Percentiles rank a stretch among this genome's conserved stretches.
phyloP scores from a whole-genome alignment of 2,113 vertebrate genomes.

The Brachyistius frenatus region DNA sequence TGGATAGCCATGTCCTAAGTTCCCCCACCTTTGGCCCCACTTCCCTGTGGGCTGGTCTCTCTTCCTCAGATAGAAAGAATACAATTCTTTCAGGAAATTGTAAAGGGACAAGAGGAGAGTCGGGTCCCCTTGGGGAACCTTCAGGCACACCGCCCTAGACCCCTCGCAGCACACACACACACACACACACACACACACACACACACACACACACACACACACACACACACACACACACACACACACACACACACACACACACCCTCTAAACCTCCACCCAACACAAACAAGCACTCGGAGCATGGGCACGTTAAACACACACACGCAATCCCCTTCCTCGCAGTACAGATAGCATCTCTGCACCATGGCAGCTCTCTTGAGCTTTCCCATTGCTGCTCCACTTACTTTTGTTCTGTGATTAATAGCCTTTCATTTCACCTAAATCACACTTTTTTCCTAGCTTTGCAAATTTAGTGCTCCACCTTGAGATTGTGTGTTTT shows the following conservation, averaged over 20 bases:
- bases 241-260: constrained; percentile 60
- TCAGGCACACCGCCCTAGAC: constrained; percentile 65
- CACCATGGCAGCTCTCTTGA: constrained; percentile 56
- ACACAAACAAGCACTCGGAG: constrained; percentile 78
- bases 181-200: constrained; percentile 66
- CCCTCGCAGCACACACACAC: constrained; percentile 56
- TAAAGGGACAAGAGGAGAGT: constrained; percentile 69
- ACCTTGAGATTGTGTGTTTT: constrained; percentile 35
- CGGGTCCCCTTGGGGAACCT: constrained; percentile 72
- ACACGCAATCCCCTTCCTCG: constrained; percentile 70
- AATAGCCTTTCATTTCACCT: constrained; percentile 52
- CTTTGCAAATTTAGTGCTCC: constrained; percentile 24
- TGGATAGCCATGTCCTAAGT: constrained; percentile 59
- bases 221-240: constrained; percentile 62
- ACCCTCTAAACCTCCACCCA: constrained; percentile 74
- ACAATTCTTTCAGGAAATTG: constrained; percentile 87
- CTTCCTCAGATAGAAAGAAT: constrained; percentile 88
- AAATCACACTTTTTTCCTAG: constrained; percentile 48
- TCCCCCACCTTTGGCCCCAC: constrained; percentile 72
- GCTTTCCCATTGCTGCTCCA: constrained; percentile 64
- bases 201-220: constrained; percentile 62
- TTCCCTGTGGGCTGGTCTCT: constrained; percentile 84
- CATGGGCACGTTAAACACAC: constrained; percentile 58
- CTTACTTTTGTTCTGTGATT: constrained; percentile 76
- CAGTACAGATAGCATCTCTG: constrained; percentile 78